Evolutionary conservation across 2,797 vertebrate species (phyloP), one percentile per base, ranked within the genome.

Genomic region (Gastrophryne carolinensis): DNA sequence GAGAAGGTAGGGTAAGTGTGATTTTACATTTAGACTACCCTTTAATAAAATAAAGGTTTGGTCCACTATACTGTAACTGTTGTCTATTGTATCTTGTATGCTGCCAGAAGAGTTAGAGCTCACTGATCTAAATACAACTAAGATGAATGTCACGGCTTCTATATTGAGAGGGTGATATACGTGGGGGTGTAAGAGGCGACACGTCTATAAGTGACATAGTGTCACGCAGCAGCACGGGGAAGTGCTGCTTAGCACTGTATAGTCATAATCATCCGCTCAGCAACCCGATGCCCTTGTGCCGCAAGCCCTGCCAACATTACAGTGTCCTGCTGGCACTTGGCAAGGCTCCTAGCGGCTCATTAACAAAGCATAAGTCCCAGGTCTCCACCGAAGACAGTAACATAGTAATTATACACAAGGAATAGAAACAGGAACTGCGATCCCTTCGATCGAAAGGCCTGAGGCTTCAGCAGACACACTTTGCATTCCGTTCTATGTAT

Each of bases 301-400:
- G 10, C 7, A 27, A 21, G 39, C 41, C 13, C 47, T 27, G 24
- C 61, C 39, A 47, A 63, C 24, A 19, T 30, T 12, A 63, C 24
- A 12, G n/a, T 17, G 37, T 47, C 39, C 37, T 63, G 35, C 34
- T 49, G 62, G 62, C 62, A 49, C 62, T 64, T 49, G 41, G 62
- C 62, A 30, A 29, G 21, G 27, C 26, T 41, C 11, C 8, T 47
- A 30, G 9, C 39, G 30, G 24, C 27, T 47, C 62, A 49, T 47
- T 64, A 64, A 64, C 62, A 29, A 32, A 47, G 27, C 24, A 47
- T 6, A 64, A 29, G 62, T 12, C 41, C 21, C 39, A 13, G 50
- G 9, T 67, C 21, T 23, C 49, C 65, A 10, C 65, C 11, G 29
- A 26, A 21, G 13, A 54, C 37, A 53, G 54, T 27, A 54, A 67